Evolutionary conservation across 2,888 invertebrate species (phyloP).

Genomic region (Lithosia quadra): DNA sequence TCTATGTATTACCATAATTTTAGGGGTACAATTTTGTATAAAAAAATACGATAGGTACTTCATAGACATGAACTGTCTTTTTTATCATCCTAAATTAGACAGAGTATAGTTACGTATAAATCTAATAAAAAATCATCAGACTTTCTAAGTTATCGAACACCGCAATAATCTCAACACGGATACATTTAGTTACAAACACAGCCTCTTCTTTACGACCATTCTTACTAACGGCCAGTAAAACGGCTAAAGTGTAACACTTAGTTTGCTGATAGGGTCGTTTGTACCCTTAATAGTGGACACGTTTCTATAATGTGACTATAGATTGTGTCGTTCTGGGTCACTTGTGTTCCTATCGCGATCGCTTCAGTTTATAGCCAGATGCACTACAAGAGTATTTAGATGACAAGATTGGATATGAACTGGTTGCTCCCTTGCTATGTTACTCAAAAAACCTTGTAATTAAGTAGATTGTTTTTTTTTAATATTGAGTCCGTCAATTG

Average conservation of each 20-base stretch:
- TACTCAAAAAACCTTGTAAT: too few relatives aligned
- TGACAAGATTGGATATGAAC: too few relatives aligned
- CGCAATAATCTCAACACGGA: slow-evolving; percentile 7
- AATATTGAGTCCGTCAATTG: too few relatives aligned
- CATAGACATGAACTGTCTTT: too few relatives aligned
- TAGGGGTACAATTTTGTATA: too few relatives aligned
- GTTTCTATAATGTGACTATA: slow-evolving; percentile 28
- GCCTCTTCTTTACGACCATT: slow-evolving; percentile 40
- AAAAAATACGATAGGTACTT: too few relatives aligned
- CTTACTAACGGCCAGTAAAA: slow-evolving; percentile 37
- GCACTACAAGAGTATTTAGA: not conserved
- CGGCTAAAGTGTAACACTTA: slow-evolving; percentile 42
- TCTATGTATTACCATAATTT: too few relatives aligned
- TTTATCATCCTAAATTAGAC: too few relatives aligned
- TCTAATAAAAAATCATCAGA: not conserved
- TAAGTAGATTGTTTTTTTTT: too few relatives aligned
- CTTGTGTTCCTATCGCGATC: slow-evolving; percentile 1
- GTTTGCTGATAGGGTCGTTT: slow-evolving; percentile 44
- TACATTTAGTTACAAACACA: slow-evolving; percentile 12
- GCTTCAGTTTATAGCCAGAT: not conserved
- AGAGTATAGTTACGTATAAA: too few relatives aligned
- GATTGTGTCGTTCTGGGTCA: slow-evolving; percentile 16
- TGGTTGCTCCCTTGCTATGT: too few relatives aligned
- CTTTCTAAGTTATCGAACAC: not conserved
- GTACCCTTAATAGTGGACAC: slow-evolving; percentile 42